These are phyloP conservation scores for Rhopilema esculentum DNA, from an alignment of 30 jellyfish, hydroid and myxozoan genomes.

Conservation along the genomic window DNA sequence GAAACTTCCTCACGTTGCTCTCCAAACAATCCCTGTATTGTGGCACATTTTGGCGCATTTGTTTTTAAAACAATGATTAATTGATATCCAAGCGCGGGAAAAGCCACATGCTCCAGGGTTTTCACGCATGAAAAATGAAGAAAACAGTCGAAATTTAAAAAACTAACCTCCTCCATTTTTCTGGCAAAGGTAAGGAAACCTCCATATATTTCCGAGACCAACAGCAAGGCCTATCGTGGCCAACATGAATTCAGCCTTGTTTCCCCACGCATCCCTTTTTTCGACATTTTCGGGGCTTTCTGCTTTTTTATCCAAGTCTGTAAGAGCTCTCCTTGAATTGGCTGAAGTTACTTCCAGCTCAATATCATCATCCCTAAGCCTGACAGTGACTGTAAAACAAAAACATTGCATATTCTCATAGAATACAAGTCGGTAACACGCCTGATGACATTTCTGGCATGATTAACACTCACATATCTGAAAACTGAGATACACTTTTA, in stretches of 20 bases:
- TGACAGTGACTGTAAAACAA: slow-evolving; percentile 41
- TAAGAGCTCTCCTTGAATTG: slow-evolving; percentile 1
- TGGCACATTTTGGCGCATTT: no score
- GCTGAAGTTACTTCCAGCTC: slow-evolving; percentile 41
- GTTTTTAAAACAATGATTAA: background rate
- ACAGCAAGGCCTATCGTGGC: slow-evolving; percentile 94
- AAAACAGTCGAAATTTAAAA: background rate
- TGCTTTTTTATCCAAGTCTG: slow-evolving; percentile 23
- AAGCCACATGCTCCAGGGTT: background rate
- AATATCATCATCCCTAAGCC: slow-evolving; percentile 62
- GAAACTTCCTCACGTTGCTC: no score
- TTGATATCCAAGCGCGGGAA: background rate
- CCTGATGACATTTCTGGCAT: no score
- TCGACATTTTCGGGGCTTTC: background rate
- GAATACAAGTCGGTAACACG: no score
- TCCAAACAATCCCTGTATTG: background rate
- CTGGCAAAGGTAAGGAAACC: slow-evolving; percentile 86
- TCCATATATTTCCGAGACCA: slow-evolving; percentile 92
- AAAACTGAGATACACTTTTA: no score
- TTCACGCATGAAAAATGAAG: background rate
- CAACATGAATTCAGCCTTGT: slow-evolving; percentile 83
- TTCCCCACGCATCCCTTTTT: slow-evolving; percentile 83
- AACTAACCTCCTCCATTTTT: slow-evolving; percentile 89
- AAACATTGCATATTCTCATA: background rate
- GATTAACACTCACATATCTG: no score